Evolutionary conservation across 2,797 vertebrate genomes (phyloP), one percentile per base, ranked within the genome.

Genomic region (Syngnathus acus): DNA sequence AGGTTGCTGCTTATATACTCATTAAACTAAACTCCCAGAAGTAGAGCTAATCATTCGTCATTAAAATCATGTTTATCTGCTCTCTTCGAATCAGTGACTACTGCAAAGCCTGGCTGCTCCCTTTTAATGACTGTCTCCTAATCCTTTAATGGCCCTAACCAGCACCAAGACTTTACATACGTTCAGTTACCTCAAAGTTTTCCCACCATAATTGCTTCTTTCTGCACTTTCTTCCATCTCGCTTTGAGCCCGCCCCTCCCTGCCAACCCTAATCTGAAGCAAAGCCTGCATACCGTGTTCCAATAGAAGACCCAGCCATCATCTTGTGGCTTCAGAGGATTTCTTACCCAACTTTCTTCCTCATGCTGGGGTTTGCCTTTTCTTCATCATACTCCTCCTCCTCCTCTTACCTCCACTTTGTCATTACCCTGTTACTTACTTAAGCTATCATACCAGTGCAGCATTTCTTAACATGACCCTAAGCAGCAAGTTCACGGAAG

Each of bases 381-480:
- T 58, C 64, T 62, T 51, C 65, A n/a, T 21, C 9, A 5, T 9
- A 1, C 19, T 58, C 57, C 39, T 66, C n/a, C 39, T 66, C n/a
- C 42, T 39, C 42, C 14, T 61, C 58, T 68, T 47, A 48, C 38
- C 62, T 65, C 16, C 23, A 17, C 43, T 48, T 63, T 37, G 37
- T 57, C 3, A 26, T 57, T 26, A 2, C 11, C 38, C 60, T 9
- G 39, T 66, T 64, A 8, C 68, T 5, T 19, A 67, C 77, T 81
- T 82, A 76, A 84, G 79, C 80, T 81, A 72, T 81, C 82, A 82
- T 86, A 82, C 74, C 65, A 37, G 76, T 47, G 72, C 61, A 61
- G 64, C 84, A 91, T 90, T 89, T 84, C 84, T 82, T 72, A 65
- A 19, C 19, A 0, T 84, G 79, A 85, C 86, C 86, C 62, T 57